These are phyloP conservation scores for Pterocles orientalis DNA, from an alignment of 2,113 vertebrate genomes.

Conservation along the genomic window DNA sequence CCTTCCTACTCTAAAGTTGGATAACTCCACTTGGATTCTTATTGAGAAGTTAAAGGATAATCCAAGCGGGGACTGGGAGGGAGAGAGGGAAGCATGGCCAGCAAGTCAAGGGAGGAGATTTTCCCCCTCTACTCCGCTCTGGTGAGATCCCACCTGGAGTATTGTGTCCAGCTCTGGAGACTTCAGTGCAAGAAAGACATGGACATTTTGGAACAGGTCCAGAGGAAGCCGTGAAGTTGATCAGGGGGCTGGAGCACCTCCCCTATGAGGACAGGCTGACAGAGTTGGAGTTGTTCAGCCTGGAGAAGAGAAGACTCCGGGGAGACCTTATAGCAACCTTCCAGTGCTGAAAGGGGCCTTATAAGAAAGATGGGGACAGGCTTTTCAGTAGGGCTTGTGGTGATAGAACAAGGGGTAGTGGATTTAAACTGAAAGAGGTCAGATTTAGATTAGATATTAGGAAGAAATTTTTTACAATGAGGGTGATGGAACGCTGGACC, in stretches of 20 bases:
- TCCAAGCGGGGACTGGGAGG: background rate
- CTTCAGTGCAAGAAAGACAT: background rate
- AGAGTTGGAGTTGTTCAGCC: background rate
- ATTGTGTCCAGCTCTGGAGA: background rate
- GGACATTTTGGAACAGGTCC: background rate
- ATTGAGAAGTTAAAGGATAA: background rate
- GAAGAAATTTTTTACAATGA: background rate
- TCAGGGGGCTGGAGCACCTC: background rate
- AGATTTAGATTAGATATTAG: background rate
- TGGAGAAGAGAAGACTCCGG: background rate
- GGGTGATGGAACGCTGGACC: accelerated
- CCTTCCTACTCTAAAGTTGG: background rate
- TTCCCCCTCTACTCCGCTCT: background rate
- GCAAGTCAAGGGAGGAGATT: background rate
- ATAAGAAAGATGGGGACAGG: no score
- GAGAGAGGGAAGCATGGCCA: background rate
- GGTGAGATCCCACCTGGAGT: background rate
- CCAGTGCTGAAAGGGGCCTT: background rate
- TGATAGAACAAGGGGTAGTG: background rate
- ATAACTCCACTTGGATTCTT: background rate
- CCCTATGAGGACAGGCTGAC: background rate
- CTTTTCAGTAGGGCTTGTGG: accelerated
- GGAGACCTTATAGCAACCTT: no score
- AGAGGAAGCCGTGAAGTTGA: background rate
- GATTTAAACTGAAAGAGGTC: accelerated